A percentile compares a stretch with the other conserved stretches of the same genome.
phyloP scores from a whole-genome alignment of 2,113 vertebrate genomes.

The Polypterus senegalus region DNA sequence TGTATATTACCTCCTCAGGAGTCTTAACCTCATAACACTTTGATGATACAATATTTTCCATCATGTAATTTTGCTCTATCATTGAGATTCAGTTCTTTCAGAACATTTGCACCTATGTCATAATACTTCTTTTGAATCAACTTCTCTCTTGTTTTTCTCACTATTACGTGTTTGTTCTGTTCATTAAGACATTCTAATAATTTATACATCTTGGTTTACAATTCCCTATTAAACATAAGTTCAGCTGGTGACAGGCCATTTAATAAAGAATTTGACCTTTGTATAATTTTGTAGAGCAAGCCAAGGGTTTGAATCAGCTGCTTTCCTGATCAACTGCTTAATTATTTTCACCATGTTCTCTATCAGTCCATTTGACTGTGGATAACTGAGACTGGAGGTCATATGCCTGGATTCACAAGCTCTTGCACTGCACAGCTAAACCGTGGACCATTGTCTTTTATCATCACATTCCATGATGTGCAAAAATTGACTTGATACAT shows the following conservation, averaged over 20 bases:
- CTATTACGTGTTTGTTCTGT: not conserved
- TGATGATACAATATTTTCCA: slow-evolving; percentile 7
- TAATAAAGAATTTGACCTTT: not conserved
- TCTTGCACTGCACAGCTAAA: slow-evolving; percentile 2
- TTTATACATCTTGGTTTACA: not conserved
- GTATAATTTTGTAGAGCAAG: too few species aligned
- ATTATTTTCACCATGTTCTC: slow-evolving; percentile 5
- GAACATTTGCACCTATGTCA: not conserved
- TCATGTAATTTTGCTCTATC: slow-evolving; percentile 5
- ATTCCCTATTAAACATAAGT: not conserved
- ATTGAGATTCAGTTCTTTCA: not conserved
- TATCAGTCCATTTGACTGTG: slow-evolving; percentile 1
- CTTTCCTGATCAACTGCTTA: slow-evolving; percentile 3
- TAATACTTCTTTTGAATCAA: not conserved
- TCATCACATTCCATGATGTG: not conserved
- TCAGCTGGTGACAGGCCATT: slow-evolving; percentile 4
- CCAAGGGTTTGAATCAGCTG: not conserved
- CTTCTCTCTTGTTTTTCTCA: not conserved
- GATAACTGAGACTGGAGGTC: slow-evolving; percentile 2
- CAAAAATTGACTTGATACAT: slow-evolving; percentile 4
- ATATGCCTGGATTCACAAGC: slow-evolving; percentile 3
- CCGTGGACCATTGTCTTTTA: slow-evolving; percentile 2
- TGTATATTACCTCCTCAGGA: not conserved
- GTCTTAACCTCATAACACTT: slow-evolving; percentile 6
- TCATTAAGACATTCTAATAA: not conserved